Evolutionary conservation across 2,797 vertebrate genomes (phyloP).

Genomic region (Kryptopterus vitreolus): DNA sequence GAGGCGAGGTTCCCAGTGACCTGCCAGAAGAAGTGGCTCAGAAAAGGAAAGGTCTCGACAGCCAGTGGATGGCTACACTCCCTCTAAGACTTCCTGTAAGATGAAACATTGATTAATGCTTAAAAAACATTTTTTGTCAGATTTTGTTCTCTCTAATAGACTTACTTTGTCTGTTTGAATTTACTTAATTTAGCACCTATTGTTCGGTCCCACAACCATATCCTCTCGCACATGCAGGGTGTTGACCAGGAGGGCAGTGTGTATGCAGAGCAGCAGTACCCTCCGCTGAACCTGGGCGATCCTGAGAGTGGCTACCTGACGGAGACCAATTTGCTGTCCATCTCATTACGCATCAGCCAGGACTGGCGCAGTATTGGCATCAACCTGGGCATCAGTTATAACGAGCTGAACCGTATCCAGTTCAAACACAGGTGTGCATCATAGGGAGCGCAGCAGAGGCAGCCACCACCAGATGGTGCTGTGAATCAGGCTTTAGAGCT

Average conservation of each 20-base stretch:
- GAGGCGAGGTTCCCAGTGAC: slow-evolving; percentile 80
- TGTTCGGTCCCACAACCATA: neutral
- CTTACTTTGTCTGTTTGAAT: neutral
- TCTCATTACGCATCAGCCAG: slow-evolving; percentile 84
- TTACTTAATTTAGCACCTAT: neutral
- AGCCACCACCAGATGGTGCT: slow-evolving; percentile 38
- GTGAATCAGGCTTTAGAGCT: slow-evolving; percentile 13
- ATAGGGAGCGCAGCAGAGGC: neutral
- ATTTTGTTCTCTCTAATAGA: no score
- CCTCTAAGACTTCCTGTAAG: slow-evolving; percentile 90
- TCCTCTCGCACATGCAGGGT: slow-evolving; percentile 41
- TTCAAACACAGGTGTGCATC: slow-evolving; percentile 80
- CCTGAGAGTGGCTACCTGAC: slow-evolving; percentile 94
- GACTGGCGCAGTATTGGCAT: slow-evolving; percentile 90
- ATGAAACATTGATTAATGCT: slow-evolving; percentile 26
- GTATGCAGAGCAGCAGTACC: slow-evolving; percentile 66
- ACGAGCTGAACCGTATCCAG: slow-evolving; percentile 82
- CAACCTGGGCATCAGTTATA: slow-evolving; percentile 83
- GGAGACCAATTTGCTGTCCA: slow-evolving; percentile 87
- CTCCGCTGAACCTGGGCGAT: slow-evolving; percentile 88
- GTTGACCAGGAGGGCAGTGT: slow-evolving; percentile 59
- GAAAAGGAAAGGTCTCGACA: slow-evolving; percentile 81
- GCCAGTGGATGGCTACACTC: slow-evolving; percentile 90
- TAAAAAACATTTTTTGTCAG: no score
- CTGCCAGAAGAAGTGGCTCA: slow-evolving; percentile 82